Evolutionary conservation across 2,113 vertebrate genomes (phyloP), one percentile per base, ranked within the genome.

Genomic region (Podocnemis expansa): DNA sequence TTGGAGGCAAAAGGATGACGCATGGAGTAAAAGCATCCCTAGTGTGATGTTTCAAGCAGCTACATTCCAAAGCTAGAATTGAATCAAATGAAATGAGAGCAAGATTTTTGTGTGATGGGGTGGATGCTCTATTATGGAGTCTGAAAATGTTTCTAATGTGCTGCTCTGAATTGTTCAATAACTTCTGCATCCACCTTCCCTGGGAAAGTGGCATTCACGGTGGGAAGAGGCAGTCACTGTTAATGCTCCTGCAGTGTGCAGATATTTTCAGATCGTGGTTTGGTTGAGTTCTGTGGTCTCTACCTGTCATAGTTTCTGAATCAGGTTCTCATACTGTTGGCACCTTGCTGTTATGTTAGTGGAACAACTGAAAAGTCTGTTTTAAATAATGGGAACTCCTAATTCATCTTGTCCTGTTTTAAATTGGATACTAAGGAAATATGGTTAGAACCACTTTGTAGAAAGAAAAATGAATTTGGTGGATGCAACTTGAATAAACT

Each of bases 191-290:
- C 34, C 56, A 52, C 60, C 70, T 52, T 79, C 1, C 38, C 21
- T 27, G 1, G 38, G 80, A 56, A 52, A 87, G 73, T 93, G 85
- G 25, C 22, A 0, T 80, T 89, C 1, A 10, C 80, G 86, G 58
- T 85, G 54, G 1, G 3, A 2, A 82, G n/a, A 0, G 0, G 0
- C 27, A 55, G 0, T 79, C 81, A 38, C 41, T 16, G 13, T 45
- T 45, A 45, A 76, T 83, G 93, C 88, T 91, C 85, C 38, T 63
- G 84, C 7, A 76, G 27, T 2, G 58, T 56, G 76, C 8, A 19
- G 82, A 52, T 94, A 11, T 60, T 52, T 54, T 92, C 76, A 79
- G 84, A 6, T 63, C 22, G 60, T 4, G 76, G 45, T 94, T 73
- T 88, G 90, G 86, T 88, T 96, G 92, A 34, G 25, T 76, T 88